Conservation (phyloP, 2,113 vertebrate species). For the Marmota monax region DNA sequence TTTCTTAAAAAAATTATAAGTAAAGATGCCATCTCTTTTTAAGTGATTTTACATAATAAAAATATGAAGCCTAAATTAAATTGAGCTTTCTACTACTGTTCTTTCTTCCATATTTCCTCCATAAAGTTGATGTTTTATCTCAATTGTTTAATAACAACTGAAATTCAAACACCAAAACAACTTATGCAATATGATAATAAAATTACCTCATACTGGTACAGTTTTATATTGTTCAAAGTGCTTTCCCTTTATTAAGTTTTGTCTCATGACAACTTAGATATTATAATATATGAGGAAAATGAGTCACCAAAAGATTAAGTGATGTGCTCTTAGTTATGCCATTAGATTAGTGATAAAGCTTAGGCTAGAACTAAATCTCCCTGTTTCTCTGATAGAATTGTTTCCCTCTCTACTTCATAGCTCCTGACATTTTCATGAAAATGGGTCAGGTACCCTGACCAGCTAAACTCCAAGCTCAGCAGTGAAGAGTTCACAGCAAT, state of each 20-base stretch:
- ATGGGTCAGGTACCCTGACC: not conserved
- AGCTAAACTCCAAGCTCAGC: not conserved
- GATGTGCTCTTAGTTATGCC: constrained; percentile 47
- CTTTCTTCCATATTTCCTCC: constrained; percentile 43
- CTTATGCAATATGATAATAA: constrained; percentile 65
- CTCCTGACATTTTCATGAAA: not conserved
- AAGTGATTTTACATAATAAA: constrained; percentile 69
- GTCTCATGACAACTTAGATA: constrained; percentile 55
- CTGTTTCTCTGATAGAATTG: not conserved
- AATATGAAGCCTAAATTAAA: constrained; percentile 70
- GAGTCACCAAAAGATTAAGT: constrained; percentile 22
- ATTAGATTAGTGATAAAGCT: constrained; percentile 48
- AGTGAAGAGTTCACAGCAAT: not conserved
- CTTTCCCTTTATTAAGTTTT: constrained; percentile 70
- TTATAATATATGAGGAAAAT: constrained; percentile 63
- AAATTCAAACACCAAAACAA: constrained; percentile 75
- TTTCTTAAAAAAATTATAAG: constrained; percentile 59
- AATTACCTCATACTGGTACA: constrained; percentile 44
- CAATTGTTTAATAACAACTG: constrained; percentile 73
- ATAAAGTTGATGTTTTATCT: constrained; percentile 69
- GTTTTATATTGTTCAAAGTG: constrained; percentile 67
- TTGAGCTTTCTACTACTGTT: constrained; percentile 55
- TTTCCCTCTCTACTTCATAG: not conserved
- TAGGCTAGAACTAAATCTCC: not conserved
- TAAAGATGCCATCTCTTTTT: constrained; percentile 57